A percentile compares a stretch with the other conserved stretches of the same genome.
Conservation (phyloP, 2,113 vertebrate genomes). For the Mustela lutreola region DNA sequence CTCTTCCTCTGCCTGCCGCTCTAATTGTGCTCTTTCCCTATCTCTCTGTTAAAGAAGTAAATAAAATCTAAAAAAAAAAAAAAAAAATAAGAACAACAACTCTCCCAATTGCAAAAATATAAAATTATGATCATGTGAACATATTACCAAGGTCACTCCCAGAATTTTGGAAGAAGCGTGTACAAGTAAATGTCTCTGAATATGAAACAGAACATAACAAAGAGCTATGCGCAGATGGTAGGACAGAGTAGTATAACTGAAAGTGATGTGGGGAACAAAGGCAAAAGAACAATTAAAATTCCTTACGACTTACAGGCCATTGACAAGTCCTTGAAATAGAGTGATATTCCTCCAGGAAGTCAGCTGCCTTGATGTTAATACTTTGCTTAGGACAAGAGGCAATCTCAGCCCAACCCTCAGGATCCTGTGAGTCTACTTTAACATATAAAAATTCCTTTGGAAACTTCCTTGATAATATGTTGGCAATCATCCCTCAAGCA, state of each 20-base stretch:
- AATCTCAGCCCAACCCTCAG: not conserved
- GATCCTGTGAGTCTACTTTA: not conserved
- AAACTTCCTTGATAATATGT: not conserved
- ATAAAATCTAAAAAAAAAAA: too few species aligned
- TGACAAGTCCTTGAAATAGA: not conserved
- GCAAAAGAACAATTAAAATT: not conserved
- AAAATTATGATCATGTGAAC: not conserved
- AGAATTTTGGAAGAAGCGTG: not conserved
- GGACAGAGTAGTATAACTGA: not conserved
- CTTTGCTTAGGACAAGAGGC: too few species aligned
- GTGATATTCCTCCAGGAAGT: not conserved
- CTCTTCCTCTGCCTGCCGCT: too few species aligned
- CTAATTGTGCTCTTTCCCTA: too few species aligned
- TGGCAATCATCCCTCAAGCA: not conserved
- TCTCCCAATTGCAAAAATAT: not conserved
- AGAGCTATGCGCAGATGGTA: not conserved
- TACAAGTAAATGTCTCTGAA: not conserved
- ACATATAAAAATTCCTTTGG: not conserved
- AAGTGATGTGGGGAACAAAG: not conserved
- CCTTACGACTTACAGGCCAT: not conserved
- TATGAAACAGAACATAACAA: not conserved
- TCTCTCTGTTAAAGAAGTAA: too few species aligned
- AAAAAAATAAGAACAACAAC: not conserved
- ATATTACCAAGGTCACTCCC: not conserved
- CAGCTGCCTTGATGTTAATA: not conserved